Evolutionary conservation across 2,888 invertebrate species (phyloP).

Genomic region (Cerastoderma edule): DNA sequence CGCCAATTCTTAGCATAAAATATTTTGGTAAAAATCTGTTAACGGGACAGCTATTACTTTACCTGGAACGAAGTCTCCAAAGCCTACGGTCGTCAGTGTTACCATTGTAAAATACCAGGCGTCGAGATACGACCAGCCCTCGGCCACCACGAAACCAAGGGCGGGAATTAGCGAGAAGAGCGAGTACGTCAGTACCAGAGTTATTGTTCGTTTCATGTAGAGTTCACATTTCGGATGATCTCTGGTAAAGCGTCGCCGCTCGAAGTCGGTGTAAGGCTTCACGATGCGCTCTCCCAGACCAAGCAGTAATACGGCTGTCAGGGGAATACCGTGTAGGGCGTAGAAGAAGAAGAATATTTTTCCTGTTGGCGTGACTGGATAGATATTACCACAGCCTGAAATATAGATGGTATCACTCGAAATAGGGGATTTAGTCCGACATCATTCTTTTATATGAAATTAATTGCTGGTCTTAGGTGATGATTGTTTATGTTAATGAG

Average conservation of each 20-base stretch:
- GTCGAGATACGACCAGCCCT: slow-evolving; percentile 67
- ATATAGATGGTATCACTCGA: no score
- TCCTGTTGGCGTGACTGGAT: slow-evolving; percentile 57
- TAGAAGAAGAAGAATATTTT: slow-evolving; percentile 59
- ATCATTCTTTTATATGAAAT: no score
- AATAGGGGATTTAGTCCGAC: no score
- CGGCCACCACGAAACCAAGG: slow-evolving; percentile 46
- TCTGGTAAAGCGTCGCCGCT: slow-evolving; percentile 31
- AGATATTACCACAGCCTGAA: slow-evolving; percentile 64
- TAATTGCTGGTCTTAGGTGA: no score
- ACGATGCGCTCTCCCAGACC: slow-evolving; percentile 55
- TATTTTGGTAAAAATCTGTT: slow-evolving; percentile 40
- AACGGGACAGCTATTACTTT: no score
- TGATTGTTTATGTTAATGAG: no score
- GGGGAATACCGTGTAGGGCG: slow-evolving; percentile 63
- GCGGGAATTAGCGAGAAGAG: slow-evolving; percentile 53
- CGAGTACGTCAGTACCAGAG: slow-evolving; percentile 23
- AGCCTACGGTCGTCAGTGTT: slow-evolving; percentile 45
- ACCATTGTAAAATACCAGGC: slow-evolving; percentile 67
- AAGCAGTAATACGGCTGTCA: slow-evolving; percentile 44
- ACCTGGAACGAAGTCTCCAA: slow-evolving; percentile 16
- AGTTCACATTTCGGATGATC: slow-evolving; percentile 32
- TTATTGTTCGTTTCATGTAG: slow-evolving; percentile 25
- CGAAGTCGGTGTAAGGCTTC: slow-evolving; percentile 25
- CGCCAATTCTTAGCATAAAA: no score